Evolutionary conservation across 2,113 vertebrate genomes (phyloP).

Genomic region (Cinclus cinclus): DNA sequence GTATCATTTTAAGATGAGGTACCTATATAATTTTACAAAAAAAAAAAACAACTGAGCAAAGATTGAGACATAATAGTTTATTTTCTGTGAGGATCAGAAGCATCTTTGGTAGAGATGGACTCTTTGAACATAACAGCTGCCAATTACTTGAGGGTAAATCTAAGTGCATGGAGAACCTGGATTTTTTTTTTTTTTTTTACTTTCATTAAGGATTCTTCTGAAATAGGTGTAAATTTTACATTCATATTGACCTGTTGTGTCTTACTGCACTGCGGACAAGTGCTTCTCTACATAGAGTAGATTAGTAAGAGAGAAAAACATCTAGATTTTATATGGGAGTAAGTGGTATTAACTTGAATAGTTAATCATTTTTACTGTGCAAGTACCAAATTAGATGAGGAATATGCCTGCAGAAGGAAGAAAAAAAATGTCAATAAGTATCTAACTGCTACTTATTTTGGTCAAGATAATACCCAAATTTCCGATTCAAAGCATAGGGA

Average conservation of each 20-base stretch:
- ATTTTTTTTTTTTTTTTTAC: background rate
- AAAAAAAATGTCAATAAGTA: background rate
- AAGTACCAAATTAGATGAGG: background rate
- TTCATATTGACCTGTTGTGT: slow-evolving; percentile 33
- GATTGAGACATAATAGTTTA: background rate
- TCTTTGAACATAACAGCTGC: background rate
- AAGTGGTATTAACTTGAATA: background rate
- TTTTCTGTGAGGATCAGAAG: background rate
- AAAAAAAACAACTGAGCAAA: background rate
- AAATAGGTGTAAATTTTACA: background rate
- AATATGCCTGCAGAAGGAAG: background rate
- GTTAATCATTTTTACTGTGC: background rate
- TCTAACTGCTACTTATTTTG: slow-evolving; percentile 34
- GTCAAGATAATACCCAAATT: slow-evolving; percentile 9
- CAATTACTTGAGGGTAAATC: background rate
- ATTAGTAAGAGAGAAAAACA: background rate
- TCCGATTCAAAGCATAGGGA: background rate
- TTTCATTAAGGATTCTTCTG: background rate
- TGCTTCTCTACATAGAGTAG: background rate
- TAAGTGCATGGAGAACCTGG: background rate
- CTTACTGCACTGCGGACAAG: background rate
- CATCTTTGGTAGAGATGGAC: background rate
- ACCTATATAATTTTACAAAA: background rate
- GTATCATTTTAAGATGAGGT: background rate
- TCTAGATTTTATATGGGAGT: background rate